Evolutionary conservation across 2,113 vertebrate genomes (phyloP), one percentile per base, ranked within the genome.

Genomic region (Empidonax alnorum): DNA sequence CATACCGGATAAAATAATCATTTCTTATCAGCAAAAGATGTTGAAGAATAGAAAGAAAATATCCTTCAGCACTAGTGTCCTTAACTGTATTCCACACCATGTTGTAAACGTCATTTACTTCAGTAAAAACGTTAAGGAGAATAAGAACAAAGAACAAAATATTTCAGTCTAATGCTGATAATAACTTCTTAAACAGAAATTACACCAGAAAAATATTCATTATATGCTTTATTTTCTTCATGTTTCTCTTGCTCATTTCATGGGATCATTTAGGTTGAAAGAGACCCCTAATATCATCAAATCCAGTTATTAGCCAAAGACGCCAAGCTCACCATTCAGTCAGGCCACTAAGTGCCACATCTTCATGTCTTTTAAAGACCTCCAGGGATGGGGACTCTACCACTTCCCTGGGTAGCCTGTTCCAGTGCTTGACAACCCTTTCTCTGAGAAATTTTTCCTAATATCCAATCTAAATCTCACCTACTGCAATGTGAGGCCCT

Each of bases 1-100:
- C 98, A 98, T 98, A 99, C 99, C 99, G 98, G 97, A 99, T 98
- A 97, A 98, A 98, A 98, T 98, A 98, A 96, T 99, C 99, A 85
- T 99, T 99, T 94, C 99, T 97, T 97, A 99, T 98, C 52, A 99
- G 98, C 96, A 99, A 95, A 94, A 99, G 98, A 97, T 99, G 99
- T 82, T 99, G 99, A 89, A 99, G 98, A 97, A 99, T 99, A 86
- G 99, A 99, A 92, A 99, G 98, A 90, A 99, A 99, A 97, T 99
- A 98, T 87, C 97, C 97, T 96, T 99, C 99, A 15, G 99, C 98
- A 15, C 75, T 97, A 55, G 98, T 99, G 97, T 99, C 98, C 97
- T 99, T 99, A 95, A 99, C 98, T 94, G 98, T 98, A 95, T 97
- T 98, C 98, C 98, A 99, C 65, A 99, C 89, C 96, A 98, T 97